Evolutionary conservation across 2,113 vertebrate genomes (phyloP), one percentile per base, ranked within the genome.

Genomic region (Dromas ardeola): DNA sequence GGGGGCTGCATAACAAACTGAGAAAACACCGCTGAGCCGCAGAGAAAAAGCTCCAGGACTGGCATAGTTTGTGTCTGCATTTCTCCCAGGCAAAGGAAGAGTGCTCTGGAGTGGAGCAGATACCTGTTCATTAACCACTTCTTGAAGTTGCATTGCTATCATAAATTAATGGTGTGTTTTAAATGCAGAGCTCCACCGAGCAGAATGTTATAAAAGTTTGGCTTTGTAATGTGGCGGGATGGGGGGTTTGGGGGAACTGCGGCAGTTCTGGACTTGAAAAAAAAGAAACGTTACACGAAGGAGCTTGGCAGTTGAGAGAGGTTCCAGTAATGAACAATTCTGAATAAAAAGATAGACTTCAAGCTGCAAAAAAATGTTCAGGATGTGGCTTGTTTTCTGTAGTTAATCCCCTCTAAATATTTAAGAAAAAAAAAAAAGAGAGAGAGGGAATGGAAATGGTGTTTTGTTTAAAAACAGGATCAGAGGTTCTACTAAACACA

Each of bases 351-450:
- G 4, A 56, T 21, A 56, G 26, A 79, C 70, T 88, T 95, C 42
- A n/a, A 76, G 27, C 9, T 69, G 61, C 9, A 62, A 86, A 84
- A 73, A 81, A 78, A 38, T 29, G 19, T 53, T 84, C 80, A 87
- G 49, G 70, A 91, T 85, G 81, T 90, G 58, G 38, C 45, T 84
- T 86, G 15, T 85, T 67, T 93, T 95, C 30, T 85, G 56, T 67
- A 83, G 55, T 69, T 94, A 93, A 93, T 93, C 32, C 18, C 38
- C 67, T 89, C 83, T 95, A 85, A 91, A 94, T 80, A 94, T 77
- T 93, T 83, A 81, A 91, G 65, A 4, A 38, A 45, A n/a, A 36
- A 38, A 59, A 45, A 45, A n/a, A 21, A n/a, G 4, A n/a, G 36
- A 32, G 4, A 82, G 27, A 21, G 32, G 29, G 56, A 91, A 56